phyloP scores from a whole-genome alignment of 2,888 invertebrate species.

The Gibbula magus region DNA sequence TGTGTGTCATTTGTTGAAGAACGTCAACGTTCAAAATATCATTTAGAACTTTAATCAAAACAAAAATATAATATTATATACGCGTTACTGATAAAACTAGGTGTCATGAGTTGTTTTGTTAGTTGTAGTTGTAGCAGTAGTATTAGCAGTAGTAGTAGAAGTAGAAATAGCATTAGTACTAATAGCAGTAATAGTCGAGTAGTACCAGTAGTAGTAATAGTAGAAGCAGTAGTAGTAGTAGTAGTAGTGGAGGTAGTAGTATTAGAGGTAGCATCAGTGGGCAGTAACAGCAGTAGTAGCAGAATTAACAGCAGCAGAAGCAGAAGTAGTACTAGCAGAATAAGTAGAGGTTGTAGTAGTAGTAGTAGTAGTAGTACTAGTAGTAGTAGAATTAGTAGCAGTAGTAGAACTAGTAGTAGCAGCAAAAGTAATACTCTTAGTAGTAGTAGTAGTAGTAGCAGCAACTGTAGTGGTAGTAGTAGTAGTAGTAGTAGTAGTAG shows the following conservation, averaged over 20 bases:
- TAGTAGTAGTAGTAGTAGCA: background rate
- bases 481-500: background rate
- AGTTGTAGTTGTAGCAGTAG: background rate
- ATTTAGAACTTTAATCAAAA: too few relatives aligned
- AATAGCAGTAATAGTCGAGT: background rate
- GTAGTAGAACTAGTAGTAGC: constrained; percentile 5
- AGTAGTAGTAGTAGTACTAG: constrained; percentile 23
- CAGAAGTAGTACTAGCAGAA: background rate
- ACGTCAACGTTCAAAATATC: too few relatives aligned
- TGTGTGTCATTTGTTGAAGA: too few relatives aligned
- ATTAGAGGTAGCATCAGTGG: background rate
- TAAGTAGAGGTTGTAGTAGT: constrained; percentile 1
- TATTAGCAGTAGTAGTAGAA: background rate
- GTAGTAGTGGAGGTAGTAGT: background rate
- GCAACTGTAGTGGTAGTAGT: background rate
- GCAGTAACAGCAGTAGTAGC: background rate
- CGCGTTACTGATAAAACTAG: too few relatives aligned
- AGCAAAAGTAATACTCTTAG: background rate
- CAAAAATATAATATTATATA: too few relatives aligned
- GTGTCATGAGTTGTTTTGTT: background rate
- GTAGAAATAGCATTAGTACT: background rate
- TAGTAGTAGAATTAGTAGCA: background rate
- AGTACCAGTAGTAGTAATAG: background rate
- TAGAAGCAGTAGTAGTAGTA: background rate
- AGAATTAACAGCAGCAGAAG: constrained; percentile 1